Evolutionary conservation across 2,797 vertebrate genomes (phyloP).

Genomic region (Acipenser oxyrinchus): DNA sequence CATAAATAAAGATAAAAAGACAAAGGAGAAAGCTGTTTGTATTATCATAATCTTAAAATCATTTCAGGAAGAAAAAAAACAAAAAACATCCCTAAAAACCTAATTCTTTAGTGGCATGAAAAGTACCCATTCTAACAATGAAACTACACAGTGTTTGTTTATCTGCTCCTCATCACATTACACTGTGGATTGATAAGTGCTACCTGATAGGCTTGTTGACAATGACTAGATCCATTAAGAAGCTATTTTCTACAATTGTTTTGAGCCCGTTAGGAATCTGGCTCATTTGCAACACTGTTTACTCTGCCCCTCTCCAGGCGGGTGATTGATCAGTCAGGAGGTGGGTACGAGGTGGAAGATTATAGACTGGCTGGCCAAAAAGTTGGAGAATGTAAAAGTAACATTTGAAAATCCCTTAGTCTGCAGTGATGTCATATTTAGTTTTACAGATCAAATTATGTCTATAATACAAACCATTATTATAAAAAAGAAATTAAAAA

Average conservation of each 20-base stretch:
- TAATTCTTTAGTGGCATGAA: slow-evolving; percentile 7
- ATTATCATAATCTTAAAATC: slow-evolving; percentile 6
- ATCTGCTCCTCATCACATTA: background rate
- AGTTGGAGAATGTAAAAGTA: background rate
- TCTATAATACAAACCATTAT: too few relatives aligned
- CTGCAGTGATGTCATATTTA: too few relatives aligned
- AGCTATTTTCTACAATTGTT: slow-evolving; percentile 7
- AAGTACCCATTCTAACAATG: background rate
- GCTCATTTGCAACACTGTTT: slow-evolving; percentile 11
- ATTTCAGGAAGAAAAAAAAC: slow-evolving; percentile 13
- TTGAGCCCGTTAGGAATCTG: slow-evolving; percentile 6
- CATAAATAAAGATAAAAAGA: background rate
- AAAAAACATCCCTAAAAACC: slow-evolving; percentile 1
- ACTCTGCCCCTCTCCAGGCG: background rate
- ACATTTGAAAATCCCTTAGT: too few relatives aligned
- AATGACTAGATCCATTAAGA: slow-evolving; percentile 5
- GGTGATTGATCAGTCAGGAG: background rate
- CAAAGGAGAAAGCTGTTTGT: background rate
- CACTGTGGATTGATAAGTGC: background rate
- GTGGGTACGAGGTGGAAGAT: too few relatives aligned
- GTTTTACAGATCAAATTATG: too few relatives aligned
- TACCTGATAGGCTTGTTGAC: slow-evolving; percentile 6
- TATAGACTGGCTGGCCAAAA: background rate
- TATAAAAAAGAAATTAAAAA: too few relatives aligned
- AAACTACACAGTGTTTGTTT: slow-evolving; percentile 9